These are phyloP conservation scores for Neolamprologus caudopunctatus DNA, from an alignment of 2,113 vertebrate species.

Conservation along the genomic window DNA sequence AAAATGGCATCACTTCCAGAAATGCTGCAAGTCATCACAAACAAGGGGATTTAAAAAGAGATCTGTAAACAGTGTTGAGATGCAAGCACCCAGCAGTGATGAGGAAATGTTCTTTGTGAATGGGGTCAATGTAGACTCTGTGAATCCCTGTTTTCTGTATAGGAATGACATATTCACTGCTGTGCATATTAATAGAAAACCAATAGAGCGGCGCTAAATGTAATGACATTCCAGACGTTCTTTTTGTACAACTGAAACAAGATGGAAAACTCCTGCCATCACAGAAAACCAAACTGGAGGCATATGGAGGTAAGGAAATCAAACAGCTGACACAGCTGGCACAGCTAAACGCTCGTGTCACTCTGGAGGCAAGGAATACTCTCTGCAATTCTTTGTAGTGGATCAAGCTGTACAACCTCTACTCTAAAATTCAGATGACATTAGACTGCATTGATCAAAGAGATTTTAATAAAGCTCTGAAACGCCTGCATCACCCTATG, in stretches of 20 bases:
- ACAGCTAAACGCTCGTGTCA: background rate
- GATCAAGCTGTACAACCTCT: accelerated
- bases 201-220: accelerated
- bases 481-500: accelerated
- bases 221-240: background rate
- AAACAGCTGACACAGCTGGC: background rate
- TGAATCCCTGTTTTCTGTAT: background rate
- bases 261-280: background rate
- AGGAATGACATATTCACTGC: background rate
- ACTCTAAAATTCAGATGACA: background rate
- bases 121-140: accelerated
- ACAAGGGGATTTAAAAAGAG: background rate
- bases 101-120: background rate
- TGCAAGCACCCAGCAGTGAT: background rate
- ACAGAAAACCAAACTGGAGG: background rate
- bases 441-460: background rate
- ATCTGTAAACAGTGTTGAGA: background rate
- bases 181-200: background rate
- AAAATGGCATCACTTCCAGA: background rate
- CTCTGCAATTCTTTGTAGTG: background rate
- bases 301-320: background rate
- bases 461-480: background rate
- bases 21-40: accelerated
- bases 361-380: background rate
- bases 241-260: background rate